phyloP scores from a whole-genome alignment of 2,888 invertebrate genomes.

The Emesis russula region DNA sequence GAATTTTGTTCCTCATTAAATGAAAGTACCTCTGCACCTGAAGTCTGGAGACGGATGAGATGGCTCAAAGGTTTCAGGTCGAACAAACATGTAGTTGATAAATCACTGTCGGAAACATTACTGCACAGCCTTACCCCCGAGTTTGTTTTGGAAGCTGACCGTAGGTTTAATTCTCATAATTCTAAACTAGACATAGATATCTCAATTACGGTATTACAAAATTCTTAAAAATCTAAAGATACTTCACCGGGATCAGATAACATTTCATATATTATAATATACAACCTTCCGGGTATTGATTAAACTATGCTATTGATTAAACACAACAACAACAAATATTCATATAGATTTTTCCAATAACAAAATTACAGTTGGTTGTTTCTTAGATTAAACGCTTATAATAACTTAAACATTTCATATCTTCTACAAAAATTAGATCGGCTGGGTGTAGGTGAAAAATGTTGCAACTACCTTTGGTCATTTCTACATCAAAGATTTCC shows the following conservation, averaged over 20 bases:
- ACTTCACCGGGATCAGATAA: constrained; percentile 31
- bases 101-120: too few species aligned
- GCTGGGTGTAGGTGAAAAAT: constrained; percentile 44
- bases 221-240: constrained; percentile 32
- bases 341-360: constrained; percentile 53
- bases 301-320: constrained; percentile 21
- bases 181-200: constrained; percentile 4
- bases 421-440: constrained; percentile 48
- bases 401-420: constrained; percentile 51
- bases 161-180: constrained; percentile 29
- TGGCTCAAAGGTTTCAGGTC: too few species aligned
- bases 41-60: constrained; percentile 22
- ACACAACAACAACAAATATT: constrained; percentile 24
- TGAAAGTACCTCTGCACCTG: constrained; percentile 17
- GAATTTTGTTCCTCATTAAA: constrained; percentile 27
- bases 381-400: constrained; percentile 38
- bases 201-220: constrained; percentile 21
- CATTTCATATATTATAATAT: constrained; percentile 43
- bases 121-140: neutral
- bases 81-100: too few species aligned
- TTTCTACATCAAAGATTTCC: constrained; percentile 29
- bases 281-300: constrained; percentile 16
- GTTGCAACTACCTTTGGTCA: constrained; percentile 48
- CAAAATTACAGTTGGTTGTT: constrained; percentile 49
- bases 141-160: constrained; percentile 16